Percentiles rank a stretch among this genome's conserved stretches.
Conservation (phyloP, 2,888 invertebrate genomes). For the Augiades crinisus region DNA sequence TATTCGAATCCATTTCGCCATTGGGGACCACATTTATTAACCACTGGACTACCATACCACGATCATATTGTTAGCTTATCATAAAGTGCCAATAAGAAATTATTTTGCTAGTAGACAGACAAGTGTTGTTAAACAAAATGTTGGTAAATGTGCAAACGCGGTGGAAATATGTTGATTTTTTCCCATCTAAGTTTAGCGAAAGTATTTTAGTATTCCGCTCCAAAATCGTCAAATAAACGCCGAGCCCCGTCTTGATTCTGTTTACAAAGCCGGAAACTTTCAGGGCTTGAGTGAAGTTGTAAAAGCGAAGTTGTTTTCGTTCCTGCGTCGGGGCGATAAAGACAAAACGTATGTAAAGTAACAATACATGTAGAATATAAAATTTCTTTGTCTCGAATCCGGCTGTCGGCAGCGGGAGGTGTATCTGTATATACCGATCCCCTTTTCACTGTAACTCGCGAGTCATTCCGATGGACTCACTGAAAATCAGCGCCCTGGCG, state of each 20-base stretch:
- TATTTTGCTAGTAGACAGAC: too few species aligned
- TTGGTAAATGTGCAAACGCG: background rate
- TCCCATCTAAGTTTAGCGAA: background rate
- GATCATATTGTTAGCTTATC: too few species aligned
- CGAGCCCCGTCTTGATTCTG: constrained; percentile 19
- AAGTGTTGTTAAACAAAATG: too few species aligned
- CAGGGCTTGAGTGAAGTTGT: constrained; percentile 22
- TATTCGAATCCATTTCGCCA: too few species aligned
- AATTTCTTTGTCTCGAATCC: constrained; percentile 34
- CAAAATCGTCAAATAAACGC: constrained; percentile 25
- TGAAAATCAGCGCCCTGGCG: too few species aligned
- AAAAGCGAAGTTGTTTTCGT: constrained; percentile 26
- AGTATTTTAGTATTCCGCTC: constrained; percentile 19
- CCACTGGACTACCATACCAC: too few species aligned
- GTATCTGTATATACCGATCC: too few species aligned
- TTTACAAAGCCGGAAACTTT: constrained; percentile 24
- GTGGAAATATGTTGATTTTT: background rate
- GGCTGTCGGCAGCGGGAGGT: background rate
- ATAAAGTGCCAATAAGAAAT: too few species aligned
- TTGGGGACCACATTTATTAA: too few species aligned
- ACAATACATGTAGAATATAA: constrained; percentile 34
- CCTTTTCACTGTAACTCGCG: too few species aligned
- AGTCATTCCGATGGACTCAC: too few species aligned
- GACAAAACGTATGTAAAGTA: constrained; percentile 29
- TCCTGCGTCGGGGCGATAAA: constrained; percentile 24